These are phyloP conservation scores for Daubentonia madagascariensis DNA, from an alignment of 2,113 vertebrate genomes.

Conservation along the genomic window DNA sequence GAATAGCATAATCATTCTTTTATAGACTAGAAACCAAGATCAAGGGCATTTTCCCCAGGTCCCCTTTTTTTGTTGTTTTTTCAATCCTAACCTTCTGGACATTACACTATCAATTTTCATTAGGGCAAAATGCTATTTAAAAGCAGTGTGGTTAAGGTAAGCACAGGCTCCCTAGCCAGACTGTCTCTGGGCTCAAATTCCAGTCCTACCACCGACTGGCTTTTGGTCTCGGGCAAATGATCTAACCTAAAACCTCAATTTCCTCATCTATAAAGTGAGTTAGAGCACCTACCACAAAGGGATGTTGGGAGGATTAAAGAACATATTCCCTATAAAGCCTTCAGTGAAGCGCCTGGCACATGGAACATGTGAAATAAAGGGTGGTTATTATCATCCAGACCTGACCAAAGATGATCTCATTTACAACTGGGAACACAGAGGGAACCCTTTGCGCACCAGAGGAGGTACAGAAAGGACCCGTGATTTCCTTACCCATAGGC, in stretches of 20 bases:
- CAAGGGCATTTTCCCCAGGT: background rate
- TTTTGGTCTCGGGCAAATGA: background rate
- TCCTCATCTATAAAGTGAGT: background rate
- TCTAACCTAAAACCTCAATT: background rate
- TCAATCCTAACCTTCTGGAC: background rate
- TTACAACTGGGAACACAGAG: background rate
- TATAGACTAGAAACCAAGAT: background rate
- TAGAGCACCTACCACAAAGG: background rate
- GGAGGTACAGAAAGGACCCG: background rate
- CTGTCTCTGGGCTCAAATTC: slow-evolving; percentile 39
- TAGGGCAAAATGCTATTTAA: slow-evolving; percentile 7
- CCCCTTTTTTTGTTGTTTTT: background rate
- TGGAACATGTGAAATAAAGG: background rate
- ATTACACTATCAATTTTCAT: background rate
- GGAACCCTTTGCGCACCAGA: background rate
- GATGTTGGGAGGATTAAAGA: slow-evolving; percentile 35
- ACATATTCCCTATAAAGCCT: background rate
- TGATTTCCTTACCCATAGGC: background rate
- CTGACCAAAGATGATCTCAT: background rate
- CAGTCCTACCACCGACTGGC: background rate
- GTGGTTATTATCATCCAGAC: background rate
- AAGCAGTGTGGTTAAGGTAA: background rate
- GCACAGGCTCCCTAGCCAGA: background rate
- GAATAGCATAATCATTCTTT: background rate
- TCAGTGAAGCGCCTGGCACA: background rate